phyloP scores from a whole-genome alignment of 2,888 invertebrate genomes.

The Mechanitis mazaeus region DNA sequence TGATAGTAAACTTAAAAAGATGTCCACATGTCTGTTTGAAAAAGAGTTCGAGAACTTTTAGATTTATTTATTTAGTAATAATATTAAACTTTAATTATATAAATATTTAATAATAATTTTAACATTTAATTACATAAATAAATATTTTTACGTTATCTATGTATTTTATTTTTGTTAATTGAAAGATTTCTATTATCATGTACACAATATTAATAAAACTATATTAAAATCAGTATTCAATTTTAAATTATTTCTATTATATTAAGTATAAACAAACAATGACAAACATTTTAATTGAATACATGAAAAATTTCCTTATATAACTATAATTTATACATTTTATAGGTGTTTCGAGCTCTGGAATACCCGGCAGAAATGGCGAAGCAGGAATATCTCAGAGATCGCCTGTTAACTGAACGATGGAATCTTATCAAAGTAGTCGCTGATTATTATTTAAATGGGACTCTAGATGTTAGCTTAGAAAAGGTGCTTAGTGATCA shows the following conservation, averaged over 20 bases:
- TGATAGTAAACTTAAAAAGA: conserved; percentile 66
- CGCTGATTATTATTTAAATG: conserved; percentile 74
- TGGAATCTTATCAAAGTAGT: conserved; percentile 77
- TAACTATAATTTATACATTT: background rate
- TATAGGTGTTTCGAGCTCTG: conserved; percentile 84
- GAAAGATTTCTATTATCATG: too few relatives aligned
- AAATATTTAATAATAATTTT: conserved; percentile 2
- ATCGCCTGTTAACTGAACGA: conserved; percentile 76
- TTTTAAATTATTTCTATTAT: too few relatives aligned
- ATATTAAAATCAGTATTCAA: too few relatives aligned
- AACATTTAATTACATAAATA: conserved; percentile 1
- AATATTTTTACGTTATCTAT: background rate
- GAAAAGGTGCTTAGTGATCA: conserved; percentile 68
- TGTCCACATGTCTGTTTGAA: conserved; percentile 69
- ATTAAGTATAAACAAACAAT: too few relatives aligned
- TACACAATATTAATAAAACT: too few relatives aligned
- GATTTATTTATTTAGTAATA: conserved; percentile 8
- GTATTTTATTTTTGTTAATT: conserved; percentile 3
- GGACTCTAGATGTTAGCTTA: conserved; percentile 73
- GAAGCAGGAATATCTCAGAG: conserved; percentile 78
- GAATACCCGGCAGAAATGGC: conserved; percentile 87
- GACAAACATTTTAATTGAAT: too few relatives aligned
- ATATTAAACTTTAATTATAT: conserved; percentile 5
- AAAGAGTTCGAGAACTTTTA: conserved; percentile 83
- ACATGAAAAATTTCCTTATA: too few relatives aligned